Conservation (phyloP, 64 coral and sea anemone species). For the Montipora foliosa region DNA sequence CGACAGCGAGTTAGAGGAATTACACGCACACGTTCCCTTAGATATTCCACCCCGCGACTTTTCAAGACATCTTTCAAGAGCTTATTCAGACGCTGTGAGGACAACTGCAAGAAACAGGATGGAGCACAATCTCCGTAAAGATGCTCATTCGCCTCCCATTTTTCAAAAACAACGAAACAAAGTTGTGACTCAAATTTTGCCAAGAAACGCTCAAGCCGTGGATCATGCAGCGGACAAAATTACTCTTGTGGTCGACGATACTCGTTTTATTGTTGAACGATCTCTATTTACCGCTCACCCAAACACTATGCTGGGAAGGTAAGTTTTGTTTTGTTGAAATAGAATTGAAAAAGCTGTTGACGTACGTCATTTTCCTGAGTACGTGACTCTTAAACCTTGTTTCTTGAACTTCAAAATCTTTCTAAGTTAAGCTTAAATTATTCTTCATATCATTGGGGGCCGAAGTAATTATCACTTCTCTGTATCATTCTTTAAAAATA, state of each 20-base stretch:
- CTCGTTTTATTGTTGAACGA: constrained; percentile 94
- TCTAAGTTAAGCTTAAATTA: not conserved
- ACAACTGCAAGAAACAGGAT: constrained; percentile 23
- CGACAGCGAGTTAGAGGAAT: constrained; percentile 87
- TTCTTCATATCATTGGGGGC: no score
- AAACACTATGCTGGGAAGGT: constrained; percentile 99
- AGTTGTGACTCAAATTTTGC: constrained; percentile 71
- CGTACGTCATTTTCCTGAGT: not conserved
- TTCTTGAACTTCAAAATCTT: no score
- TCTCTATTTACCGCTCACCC: constrained; percentile 91
- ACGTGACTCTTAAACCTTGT: no score
- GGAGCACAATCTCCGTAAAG: constrained; percentile 9
- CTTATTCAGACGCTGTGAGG: constrained; percentile 63
- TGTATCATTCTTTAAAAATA: no score
- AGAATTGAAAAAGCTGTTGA: not conserved
- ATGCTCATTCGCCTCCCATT: constrained; percentile 20
- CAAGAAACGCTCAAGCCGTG: constrained; percentile 61
- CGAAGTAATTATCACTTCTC: no score
- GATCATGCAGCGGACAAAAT: constrained; percentile 69
- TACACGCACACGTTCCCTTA: constrained; percentile 73
- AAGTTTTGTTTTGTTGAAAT: not conserved
- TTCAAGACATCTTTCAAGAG: constrained; percentile 67
- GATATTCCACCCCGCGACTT: constrained; percentile 95
- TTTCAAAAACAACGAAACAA: constrained; percentile 64
- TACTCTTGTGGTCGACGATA: constrained; percentile 94